Evolutionary conservation across 2,888 invertebrate species (phyloP).

Genomic region (Hyles lineata): DNA sequence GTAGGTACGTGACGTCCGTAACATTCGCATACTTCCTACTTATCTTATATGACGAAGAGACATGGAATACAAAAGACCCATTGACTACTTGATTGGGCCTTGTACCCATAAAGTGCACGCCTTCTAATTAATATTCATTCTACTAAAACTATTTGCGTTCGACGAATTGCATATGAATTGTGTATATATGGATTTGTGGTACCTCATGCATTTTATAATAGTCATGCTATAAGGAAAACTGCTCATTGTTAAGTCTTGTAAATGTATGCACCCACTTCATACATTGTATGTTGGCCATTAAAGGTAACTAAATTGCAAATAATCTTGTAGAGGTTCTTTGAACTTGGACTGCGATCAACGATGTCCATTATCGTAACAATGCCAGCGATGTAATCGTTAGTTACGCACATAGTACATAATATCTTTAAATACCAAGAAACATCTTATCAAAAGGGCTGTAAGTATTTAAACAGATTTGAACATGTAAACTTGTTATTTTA

Average conservation of each 20-base stretch:
- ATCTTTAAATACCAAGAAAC: too few relatives aligned
- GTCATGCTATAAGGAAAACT: slow-evolving; percentile 58
- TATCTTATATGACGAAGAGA: slow-evolving; percentile 51
- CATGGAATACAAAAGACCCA: slow-evolving; percentile 63
- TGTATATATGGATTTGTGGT: slow-evolving; percentile 63
- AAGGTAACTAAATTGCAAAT: slow-evolving; percentile 1
- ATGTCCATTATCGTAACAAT: too few relatives aligned
- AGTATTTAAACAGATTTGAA: too few relatives aligned
- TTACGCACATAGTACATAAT: too few relatives aligned
- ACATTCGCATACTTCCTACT: slow-evolving; percentile 54
- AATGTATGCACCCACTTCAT: slow-evolving; percentile 31
- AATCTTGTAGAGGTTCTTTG: slow-evolving; percentile 1
- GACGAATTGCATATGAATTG: slow-evolving; percentile 71
- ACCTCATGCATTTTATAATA: slow-evolving; percentile 69
- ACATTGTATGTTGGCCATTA: slow-evolving; percentile 7
- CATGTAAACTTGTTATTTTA: too few relatives aligned
- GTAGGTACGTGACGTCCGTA: slow-evolving; percentile 29
- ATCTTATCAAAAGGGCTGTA: too few relatives aligned
- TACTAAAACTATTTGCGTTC: slow-evolving; percentile 66
- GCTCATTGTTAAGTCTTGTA: slow-evolving; percentile 58
- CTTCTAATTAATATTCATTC: slow-evolving; percentile 70
- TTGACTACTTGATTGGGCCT: slow-evolving; percentile 56
- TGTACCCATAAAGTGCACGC: slow-evolving; percentile 48
- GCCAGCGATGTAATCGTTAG: too few relatives aligned
- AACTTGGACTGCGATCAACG: not conserved